Percentiles rank a stretch among this genome's conserved stretches.
phyloP scores from a whole-genome alignment of 2,113 vertebrate genomes.

The Mungos mungo region DNA sequence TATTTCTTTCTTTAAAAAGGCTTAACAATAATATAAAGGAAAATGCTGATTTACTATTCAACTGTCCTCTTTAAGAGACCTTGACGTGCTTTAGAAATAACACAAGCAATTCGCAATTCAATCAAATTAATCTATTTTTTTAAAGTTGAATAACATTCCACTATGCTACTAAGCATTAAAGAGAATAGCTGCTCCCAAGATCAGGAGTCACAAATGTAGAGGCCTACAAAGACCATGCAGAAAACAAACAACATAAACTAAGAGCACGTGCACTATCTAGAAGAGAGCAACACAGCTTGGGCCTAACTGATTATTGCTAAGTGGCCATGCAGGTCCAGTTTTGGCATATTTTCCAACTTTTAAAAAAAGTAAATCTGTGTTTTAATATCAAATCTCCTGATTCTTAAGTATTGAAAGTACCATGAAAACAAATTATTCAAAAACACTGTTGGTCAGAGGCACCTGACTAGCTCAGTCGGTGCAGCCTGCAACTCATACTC shows the following conservation, averaged over 20 bases:
- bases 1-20: constrained; percentile 21
- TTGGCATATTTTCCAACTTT: constrained; percentile 17
- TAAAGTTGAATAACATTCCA: constrained; percentile 34
- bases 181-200: background rate
- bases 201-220: constrained; percentile 1
- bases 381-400: constrained; percentile 25
- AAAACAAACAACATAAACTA: background rate
- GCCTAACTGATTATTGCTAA: background rate
- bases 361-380: background rate
- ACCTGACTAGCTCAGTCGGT: background rate
- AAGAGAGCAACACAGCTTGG: background rate
- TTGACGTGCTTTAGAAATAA: constrained; percentile 34
- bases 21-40: constrained; percentile 45
- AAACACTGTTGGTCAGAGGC: background rate
- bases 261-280: background rate
- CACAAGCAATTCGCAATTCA: constrained; percentile 24
- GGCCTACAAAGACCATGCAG: background rate
- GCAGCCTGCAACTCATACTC: background rate
- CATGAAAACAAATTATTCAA: background rate
- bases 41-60: constrained; percentile 40
- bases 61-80: constrained; percentile 32
- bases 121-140: constrained; percentile 39
- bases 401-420: constrained; percentile 34
- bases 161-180: constrained; percentile 6
- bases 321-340: background rate